phyloP scores from a whole-genome alignment of 2,797 vertebrate genomes.

The Rhincodon typus region DNA sequence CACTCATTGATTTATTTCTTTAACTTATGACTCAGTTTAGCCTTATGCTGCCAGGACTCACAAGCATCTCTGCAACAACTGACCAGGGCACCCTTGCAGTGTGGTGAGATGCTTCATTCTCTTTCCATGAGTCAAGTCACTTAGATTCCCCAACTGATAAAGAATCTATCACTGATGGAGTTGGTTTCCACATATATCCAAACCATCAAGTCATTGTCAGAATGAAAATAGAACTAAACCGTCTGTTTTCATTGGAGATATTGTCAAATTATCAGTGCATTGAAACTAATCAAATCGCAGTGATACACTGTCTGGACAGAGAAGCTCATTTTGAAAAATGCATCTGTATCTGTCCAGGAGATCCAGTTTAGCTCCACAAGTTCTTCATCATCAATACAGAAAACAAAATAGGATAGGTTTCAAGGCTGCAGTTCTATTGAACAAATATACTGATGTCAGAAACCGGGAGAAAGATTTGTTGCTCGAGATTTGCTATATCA shows the following conservation, averaged over 20 bases:
- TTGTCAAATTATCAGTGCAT: neutral
- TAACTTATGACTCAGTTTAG: neutral
- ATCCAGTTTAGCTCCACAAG: neutral
- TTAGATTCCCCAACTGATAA: neutral
- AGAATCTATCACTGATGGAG: neutral
- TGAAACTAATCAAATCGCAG: neutral
- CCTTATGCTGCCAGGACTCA: neutral
- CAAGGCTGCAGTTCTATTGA: slow-evolving; percentile 17
- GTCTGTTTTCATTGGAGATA: neutral
- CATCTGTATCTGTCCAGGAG: neutral
- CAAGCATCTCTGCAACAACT: neutral
- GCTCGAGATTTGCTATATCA: neutral
- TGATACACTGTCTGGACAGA: neutral
- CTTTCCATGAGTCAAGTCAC: neutral
- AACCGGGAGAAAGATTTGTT: slow-evolving; percentile 9
- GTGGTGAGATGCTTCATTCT: neutral
- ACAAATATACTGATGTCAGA: neutral
- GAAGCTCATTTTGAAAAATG: neutral
- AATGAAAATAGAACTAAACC: neutral
- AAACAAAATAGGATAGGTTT: slow-evolving; percentile 19
- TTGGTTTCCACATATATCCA: neutral
- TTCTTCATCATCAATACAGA: neutral
- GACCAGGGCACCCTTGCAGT: neutral
- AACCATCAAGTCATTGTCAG: neutral
- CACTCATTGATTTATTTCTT: neutral